Base-by-base conservation (phyloP, 2,797 vertebrate species). In the Helostoma temminkii region DNA sequence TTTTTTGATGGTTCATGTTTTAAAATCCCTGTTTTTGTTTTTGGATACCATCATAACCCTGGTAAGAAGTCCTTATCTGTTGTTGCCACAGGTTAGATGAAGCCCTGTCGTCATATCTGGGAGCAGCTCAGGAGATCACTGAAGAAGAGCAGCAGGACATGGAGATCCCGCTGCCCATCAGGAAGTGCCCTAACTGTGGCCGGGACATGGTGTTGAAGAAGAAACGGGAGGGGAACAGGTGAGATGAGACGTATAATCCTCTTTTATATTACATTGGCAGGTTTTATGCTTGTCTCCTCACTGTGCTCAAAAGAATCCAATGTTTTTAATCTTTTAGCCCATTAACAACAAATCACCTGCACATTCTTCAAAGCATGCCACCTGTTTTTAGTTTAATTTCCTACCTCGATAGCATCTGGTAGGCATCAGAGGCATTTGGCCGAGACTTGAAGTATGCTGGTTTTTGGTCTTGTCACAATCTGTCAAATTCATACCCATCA, bases 191-290 rank as follows among this genome's bases (percentile, higher is more conserved):
- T 0, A 90, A 95, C 71, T 99, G 98, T 86, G 91, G 92, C 74
- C 94, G 68, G 0, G 96, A 99, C 91, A 98, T 99, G 97, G 93
- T 98, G 54, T 92, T 99, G 74, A 98, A 95, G 89, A 96, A 90
- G 84, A 98, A 84, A 91, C 96, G 91, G 88, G 96, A 91, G 0
- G 96, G 97, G 50, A 90, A 85, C 65, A 82, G 94, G 98, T 98
- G 65, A 88, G 90, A 46, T 0, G 0, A 41, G 18, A 65, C 3
- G 19, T 32, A 34, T 21, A 5, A 54, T 5, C 39, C 22, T 15
- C 9, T 54, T 36, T n/a, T 3, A 39, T 18, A 16, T 46, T 21
- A 24, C 4, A 15, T 26, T n/a, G n/a, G n/a, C n/a, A n/a, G n/a
- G n/a, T 5, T 6, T 41, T 5, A n/a, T 41, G 39, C 5, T 41